Conservation (phyloP, 2,113 vertebrate species). For the Tragelaphus scriptus region DNA sequence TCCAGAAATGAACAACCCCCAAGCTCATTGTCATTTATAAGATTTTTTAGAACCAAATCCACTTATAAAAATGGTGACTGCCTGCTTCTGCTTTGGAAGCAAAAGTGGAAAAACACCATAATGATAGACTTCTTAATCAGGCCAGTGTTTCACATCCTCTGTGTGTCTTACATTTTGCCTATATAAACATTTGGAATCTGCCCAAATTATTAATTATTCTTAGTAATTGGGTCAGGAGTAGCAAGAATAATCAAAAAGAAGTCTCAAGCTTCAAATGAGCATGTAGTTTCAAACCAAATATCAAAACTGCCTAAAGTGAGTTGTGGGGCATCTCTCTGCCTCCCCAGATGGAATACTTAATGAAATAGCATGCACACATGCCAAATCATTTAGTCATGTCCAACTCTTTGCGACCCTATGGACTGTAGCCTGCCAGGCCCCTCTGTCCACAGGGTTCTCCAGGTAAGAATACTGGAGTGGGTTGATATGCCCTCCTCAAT, state of each 20-base stretch:
- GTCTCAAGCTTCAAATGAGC: conserved; percentile 37
- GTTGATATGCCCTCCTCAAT: neutral
- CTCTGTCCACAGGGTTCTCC: neutral
- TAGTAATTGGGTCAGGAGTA: conserved; percentile 42
- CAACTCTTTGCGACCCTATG: neutral
- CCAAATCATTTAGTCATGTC: neutral
- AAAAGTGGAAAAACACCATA: conserved; percentile 43
- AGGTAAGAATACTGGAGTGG: neutral
- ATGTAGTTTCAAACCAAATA: conserved; percentile 46
- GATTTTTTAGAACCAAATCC: conserved; percentile 33
- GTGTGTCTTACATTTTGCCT: conserved; percentile 40
- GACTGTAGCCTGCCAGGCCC: neutral
- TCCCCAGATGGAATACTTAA: conserved; percentile 15
- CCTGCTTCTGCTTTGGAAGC: neutral
- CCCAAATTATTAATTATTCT: conserved; percentile 61
- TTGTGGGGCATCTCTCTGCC: neutral
- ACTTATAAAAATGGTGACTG: conserved; percentile 38
- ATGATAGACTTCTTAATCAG: conserved; percentile 41
- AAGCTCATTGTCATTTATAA: neutral
- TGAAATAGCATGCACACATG: neutral
- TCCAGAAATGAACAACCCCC: conserved; percentile 10
- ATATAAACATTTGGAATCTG: conserved; percentile 56
- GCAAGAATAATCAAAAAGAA: conserved; percentile 55
- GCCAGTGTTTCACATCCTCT: conserved; percentile 51
- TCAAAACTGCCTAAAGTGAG: conserved; percentile 28